Conservation (phyloP, 2,797 vertebrate species). For the Gobionotothen gibberifrons region DNA sequence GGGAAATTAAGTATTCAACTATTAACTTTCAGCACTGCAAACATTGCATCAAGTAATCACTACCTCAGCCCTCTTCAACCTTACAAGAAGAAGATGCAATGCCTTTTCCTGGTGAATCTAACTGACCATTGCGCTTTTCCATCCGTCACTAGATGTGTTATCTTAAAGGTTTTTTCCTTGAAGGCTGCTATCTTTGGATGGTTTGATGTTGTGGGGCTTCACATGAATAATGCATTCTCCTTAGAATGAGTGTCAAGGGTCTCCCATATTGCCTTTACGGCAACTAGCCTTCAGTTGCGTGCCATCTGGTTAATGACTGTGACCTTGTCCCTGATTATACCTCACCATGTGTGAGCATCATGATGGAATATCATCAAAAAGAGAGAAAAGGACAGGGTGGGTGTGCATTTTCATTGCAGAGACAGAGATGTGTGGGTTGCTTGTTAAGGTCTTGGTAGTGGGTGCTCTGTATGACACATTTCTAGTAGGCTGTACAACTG, state of each 20-base stretch:
- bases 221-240: slow-evolving; percentile 60
- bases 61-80: too few relatives aligned
- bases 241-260: slow-evolving; percentile 41
- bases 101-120: neutral
- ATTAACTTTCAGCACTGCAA: neutral
- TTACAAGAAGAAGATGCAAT: neutral
- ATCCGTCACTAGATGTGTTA: slow-evolving; percentile 8
- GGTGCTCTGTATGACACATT: slow-evolving; percentile 64
- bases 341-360: slow-evolving; percentile 21
- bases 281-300: slow-evolving; percentile 24
- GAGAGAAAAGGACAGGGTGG: slow-evolving; percentile 27
- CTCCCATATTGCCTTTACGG: slow-evolving; percentile 16
- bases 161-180: slow-evolving; percentile 1
- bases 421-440: slow-evolving; percentile 64
- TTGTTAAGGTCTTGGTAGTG: slow-evolving; percentile 70
- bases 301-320: slow-evolving; percentile 41
- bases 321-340: slow-evolving; percentile 46
- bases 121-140: neutral
- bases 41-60: neutral
- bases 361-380: slow-evolving; percentile 39
- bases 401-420: slow-evolving; percentile 60
- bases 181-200: slow-evolving; percentile 21
- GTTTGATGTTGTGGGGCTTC: slow-evolving; percentile 12
- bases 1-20: neutral
- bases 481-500: slow-evolving; percentile 45